phyloP scores from a whole-genome alignment of 2,888 invertebrate genomes.

The Hofmannophila pseudospretella region DNA sequence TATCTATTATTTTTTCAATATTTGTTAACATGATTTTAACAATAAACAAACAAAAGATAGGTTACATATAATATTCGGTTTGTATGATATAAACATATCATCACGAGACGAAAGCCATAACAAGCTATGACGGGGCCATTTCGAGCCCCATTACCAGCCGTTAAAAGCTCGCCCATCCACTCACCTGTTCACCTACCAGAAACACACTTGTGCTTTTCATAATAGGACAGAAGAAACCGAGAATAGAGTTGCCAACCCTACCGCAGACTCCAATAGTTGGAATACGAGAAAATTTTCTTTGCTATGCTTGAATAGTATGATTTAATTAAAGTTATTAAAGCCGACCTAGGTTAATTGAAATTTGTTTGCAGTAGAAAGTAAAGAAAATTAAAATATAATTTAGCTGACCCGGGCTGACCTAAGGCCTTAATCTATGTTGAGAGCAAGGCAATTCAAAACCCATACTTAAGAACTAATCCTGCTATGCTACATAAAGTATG shows the following conservation, averaged over 20 bases:
- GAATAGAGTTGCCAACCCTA: conserved; percentile 39
- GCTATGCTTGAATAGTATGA: conserved; percentile 52
- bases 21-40: too few relatives aligned
- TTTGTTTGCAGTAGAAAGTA: conserved; percentile 52
- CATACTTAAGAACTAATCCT: conserved; percentile 23
- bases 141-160: too few relatives aligned
- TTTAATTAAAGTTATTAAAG: conserved; percentile 71
- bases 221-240: too few relatives aligned
- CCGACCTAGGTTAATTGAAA: conserved; percentile 63
- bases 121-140: too few relatives aligned
- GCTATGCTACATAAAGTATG: background rate
- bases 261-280: conserved; percentile 25
- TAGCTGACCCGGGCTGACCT: conserved; percentile 46
- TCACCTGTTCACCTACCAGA: too few relatives aligned
- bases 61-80: too few relatives aligned
- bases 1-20: too few relatives aligned
- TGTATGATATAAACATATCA: too few relatives aligned
- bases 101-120: too few relatives aligned
- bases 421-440: conserved; percentile 26
- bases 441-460: conserved; percentile 33
- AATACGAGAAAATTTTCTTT: conserved; percentile 38
- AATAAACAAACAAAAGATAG: too few relatives aligned
- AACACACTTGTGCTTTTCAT: too few relatives aligned
- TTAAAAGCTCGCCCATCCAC: too few relatives aligned
- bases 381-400: conserved; percentile 49